Evolutionary conservation across 1,140 invertebrate genomes (phyloP), one percentile per base, ranked within the genome.

Genomic region (Eurosta solidaginis): DNA sequence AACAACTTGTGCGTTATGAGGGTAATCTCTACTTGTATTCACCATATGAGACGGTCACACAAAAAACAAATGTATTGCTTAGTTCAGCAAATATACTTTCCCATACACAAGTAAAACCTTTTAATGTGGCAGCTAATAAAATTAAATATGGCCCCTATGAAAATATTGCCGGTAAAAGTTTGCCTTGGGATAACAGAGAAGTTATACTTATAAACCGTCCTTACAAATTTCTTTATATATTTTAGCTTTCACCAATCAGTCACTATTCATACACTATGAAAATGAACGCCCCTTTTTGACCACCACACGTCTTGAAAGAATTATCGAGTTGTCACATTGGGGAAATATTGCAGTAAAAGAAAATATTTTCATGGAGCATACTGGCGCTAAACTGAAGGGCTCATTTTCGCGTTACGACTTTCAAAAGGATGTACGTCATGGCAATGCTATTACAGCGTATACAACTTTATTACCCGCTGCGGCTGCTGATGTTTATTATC

Each of bases 291-390:
- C 98, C 59, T 99, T 99, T 88, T 88, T 99, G 52, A 96, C 95
- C 33, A 94, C 99, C 0, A 96, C 94, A 0, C 91, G 90, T 45
- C 88, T 99, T 80, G 93, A 96, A 78, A 91, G 98, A 45, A 89
- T 92, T 0, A 96, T 99, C 83, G 98, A 99, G 89, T 92, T 99
- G 1, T 99, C 98, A 0, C 98, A 99, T 87, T 99, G 98, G 98
- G 98, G 98, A 20, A 99, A 99, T 83, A 97, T 99, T 87, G 97
- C 98, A 80, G 91, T 99, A 3, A 97, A 99, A 87, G 98, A 99
- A 87, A 93, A 93, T 0, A 92, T 99, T 84, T 95, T 99, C 85
- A 90, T 99, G 79, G 87, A 93, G 22, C 98, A 99, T 84, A 94
- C 94, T 74, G 98, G 98, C 33, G 98, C 98, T 12, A 91, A 93